These are phyloP conservation scores for Bimastos eiseni DNA, from an alignment of 2,888 invertebrate species.

Conservation along the genomic window DNA sequence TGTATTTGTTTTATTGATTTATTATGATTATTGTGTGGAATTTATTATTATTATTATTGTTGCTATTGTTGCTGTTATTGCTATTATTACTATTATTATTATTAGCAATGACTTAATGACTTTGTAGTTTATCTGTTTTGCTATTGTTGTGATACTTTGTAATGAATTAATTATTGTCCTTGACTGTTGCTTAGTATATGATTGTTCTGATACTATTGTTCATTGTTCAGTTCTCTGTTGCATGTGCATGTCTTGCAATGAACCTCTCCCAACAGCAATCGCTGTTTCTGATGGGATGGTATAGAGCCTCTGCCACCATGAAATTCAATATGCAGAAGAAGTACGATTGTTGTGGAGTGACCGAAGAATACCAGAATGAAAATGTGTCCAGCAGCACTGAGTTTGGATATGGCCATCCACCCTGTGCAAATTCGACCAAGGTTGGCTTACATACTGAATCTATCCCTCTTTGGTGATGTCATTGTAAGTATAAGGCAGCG, in stretches of 20 bases:
- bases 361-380: not conserved
- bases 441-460: not conserved
- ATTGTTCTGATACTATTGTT: conserved; percentile 17
- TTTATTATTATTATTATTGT: not conserved
- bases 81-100: no score
- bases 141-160: not conserved
- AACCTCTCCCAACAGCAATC: not conserved
- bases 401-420: not conserved
- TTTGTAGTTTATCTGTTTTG: not conserved
- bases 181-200: conserved; percentile 16
- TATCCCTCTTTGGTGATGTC: not conserved
- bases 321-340: not conserved
- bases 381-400: not conserved
- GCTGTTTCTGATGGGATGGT: conserved; percentile 15
- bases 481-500: no score
- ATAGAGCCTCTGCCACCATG: not conserved
- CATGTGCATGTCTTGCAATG: conserved; percentile 27
- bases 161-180: not conserved
- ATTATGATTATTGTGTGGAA: not conserved
- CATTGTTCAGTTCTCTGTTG: conserved; percentile 26
- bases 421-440: not conserved
- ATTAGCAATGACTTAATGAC: not conserved
- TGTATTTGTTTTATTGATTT: not conserved
- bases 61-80: no score
- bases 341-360: not conserved